These are phyloP conservation scores for Onchidella celtica DNA, from an alignment of 2,888 invertebrate species.

Conservation along the genomic window DNA sequence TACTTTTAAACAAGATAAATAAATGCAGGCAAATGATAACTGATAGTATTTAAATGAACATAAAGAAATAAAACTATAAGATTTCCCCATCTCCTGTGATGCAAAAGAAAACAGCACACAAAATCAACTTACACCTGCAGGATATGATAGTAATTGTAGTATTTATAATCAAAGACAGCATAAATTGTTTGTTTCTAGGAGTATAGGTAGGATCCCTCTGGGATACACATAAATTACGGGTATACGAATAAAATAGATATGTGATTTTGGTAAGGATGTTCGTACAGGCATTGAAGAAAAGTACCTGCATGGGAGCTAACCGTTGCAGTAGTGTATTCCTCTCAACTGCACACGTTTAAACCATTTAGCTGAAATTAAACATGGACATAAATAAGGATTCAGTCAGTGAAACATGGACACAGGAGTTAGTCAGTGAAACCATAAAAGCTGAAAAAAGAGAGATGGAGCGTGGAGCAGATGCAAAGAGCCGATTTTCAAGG, in stretches of 20 bases:
- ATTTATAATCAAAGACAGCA: background rate
- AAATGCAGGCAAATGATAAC: background rate
- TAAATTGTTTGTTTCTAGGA: constrained; percentile 5
- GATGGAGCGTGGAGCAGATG: too few species aligned
- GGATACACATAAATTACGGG: background rate
- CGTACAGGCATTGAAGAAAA: constrained; percentile 23
- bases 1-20: too few species aligned
- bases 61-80: background rate
- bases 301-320: constrained; percentile 13
- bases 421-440: background rate
- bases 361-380: constrained; percentile 21
- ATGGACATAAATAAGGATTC: background rate
- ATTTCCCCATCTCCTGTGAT: background rate
- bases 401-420: background rate
- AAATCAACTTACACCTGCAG: background rate
- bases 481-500: too few species aligned
- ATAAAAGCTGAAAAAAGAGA: background rate
- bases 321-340: constrained; percentile 4
- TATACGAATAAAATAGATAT: constrained; percentile 2
- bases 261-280: constrained; percentile 22
- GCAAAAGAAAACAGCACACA: background rate
- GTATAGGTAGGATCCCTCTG: constrained; percentile 6
- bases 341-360: background rate
- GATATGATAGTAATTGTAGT: background rate
- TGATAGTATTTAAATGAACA: background rate